A percentile compares a stretch with the other conserved stretches of the same genome.
Evolutionary conservation across 2,113 vertebrate species (phyloP).

Genomic region (Hemichromis elongatus): DNA sequence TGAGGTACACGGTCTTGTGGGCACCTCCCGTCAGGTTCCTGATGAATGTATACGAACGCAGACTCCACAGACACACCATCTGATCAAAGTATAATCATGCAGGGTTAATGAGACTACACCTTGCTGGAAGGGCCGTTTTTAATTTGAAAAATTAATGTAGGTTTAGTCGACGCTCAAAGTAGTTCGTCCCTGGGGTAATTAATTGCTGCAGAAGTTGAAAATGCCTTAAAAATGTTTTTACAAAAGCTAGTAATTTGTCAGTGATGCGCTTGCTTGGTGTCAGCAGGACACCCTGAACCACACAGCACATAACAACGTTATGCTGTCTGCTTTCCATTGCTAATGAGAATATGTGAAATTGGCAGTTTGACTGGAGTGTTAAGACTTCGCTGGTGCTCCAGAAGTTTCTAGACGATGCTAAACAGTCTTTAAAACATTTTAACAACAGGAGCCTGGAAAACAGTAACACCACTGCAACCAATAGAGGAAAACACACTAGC

Average conservation of each 20-base stretch:
- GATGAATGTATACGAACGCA: conserved; percentile 88
- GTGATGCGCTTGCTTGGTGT: neutral
- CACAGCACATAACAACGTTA: neutral
- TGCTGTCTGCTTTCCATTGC: neutral
- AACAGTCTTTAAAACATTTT: neutral
- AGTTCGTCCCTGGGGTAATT: neutral
- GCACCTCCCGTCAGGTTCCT: conserved; percentile 82
- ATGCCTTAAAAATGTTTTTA: neutral
- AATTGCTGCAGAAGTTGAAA: neutral
- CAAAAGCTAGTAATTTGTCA: neutral
- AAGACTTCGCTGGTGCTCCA: neutral
- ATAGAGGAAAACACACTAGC: neutral
- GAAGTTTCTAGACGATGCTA: neutral
- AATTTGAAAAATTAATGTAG: neutral
- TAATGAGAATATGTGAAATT: neutral
- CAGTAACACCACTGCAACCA: neutral
- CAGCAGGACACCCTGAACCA: neutral
- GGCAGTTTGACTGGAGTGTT: neutral
- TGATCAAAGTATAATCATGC: neutral
- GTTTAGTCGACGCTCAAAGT: neutral
- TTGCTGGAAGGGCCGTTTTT: neutral
- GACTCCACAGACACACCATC: conserved; percentile 93
- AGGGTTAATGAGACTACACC: neutral
- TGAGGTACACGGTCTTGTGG: conserved; percentile 75
- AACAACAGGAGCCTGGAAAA: neutral